Conservation (phyloP, 1,140 invertebrate genomes). For the Bemisia tabaci region DNA sequence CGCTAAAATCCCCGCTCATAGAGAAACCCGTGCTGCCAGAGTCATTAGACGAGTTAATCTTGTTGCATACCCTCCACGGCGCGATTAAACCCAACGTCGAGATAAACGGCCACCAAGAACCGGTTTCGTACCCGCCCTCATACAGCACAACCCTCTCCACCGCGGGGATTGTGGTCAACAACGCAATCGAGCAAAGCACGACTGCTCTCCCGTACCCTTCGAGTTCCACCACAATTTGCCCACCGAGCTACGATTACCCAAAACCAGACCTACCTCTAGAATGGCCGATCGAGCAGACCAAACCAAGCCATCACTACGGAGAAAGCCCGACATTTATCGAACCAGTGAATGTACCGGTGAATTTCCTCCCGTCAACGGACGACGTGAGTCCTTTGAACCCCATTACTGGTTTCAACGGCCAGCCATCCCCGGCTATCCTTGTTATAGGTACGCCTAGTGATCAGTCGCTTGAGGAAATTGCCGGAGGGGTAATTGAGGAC, state of each 20-base stretch:
- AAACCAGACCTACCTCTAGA: no score
- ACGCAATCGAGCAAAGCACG: no score
- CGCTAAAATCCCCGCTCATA: background rate
- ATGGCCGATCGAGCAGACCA: no score
- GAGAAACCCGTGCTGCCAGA: background rate
- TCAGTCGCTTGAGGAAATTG: conserved; percentile 2
- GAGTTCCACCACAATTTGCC: no score
- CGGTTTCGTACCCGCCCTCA: no score
- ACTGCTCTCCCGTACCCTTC: no score
- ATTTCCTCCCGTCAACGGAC: background rate
- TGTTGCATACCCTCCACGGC: background rate
- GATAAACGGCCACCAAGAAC: no score
- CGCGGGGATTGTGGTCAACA: no score
- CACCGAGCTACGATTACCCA: no score
- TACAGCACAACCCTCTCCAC: no score
- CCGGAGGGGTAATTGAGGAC: background rate
- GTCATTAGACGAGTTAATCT: background rate
- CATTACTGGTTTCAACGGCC: conserved; percentile 11
- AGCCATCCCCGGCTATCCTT: conserved; percentile 19
- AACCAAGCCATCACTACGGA: no score
- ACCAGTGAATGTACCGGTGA: background rate
- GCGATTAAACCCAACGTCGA: no score
- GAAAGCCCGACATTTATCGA: background rate
- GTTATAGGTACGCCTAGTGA: conserved; percentile 11
- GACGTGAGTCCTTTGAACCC: conserved; percentile 13